Evolutionary conservation across 2,888 invertebrate species (phyloP).

Genomic region (Orthosia gothica): DNA sequence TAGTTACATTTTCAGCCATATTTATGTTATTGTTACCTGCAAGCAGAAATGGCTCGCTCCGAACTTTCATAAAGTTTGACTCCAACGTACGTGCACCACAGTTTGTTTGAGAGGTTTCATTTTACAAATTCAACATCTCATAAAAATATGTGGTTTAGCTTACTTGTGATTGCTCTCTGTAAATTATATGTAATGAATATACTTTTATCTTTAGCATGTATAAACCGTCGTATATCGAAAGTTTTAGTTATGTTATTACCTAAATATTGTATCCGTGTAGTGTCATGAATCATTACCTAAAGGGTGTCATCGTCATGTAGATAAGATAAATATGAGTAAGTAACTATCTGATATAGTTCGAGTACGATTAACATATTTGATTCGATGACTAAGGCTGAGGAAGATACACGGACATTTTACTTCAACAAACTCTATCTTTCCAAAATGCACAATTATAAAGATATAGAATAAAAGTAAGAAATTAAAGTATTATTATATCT

Average conservation of each 20-base stretch:
- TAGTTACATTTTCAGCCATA: neutral
- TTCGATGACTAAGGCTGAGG: neutral
- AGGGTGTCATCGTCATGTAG: slow-evolving; percentile 6
- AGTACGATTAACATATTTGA: neutral
- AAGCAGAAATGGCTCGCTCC: neutral
- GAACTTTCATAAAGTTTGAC: slow-evolving; percentile 2
- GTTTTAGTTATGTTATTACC: neutral
- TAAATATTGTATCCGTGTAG: too few species aligned
- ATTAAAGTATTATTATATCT: neutral
- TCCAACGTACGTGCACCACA: neutral
- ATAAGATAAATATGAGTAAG: slow-evolving; percentile 10
- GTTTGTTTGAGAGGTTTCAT: neutral
- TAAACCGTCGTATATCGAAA: too few species aligned
- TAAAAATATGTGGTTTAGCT: too few species aligned
- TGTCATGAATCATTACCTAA: neutral
- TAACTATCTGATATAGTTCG: slow-evolving; percentile 2
- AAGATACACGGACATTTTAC: neutral
- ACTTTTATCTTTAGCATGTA: neutral
- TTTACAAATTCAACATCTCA: neutral
- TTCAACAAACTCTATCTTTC: slow-evolving; percentile 9
- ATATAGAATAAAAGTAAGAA: neutral
- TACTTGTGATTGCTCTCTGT: neutral
- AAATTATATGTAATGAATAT: neutral
- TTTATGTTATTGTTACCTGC: neutral
- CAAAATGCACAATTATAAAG: neutral